phyloP scores from a whole-genome alignment of 2,888 invertebrate species.

The Chrysomela aeneicollis region DNA sequence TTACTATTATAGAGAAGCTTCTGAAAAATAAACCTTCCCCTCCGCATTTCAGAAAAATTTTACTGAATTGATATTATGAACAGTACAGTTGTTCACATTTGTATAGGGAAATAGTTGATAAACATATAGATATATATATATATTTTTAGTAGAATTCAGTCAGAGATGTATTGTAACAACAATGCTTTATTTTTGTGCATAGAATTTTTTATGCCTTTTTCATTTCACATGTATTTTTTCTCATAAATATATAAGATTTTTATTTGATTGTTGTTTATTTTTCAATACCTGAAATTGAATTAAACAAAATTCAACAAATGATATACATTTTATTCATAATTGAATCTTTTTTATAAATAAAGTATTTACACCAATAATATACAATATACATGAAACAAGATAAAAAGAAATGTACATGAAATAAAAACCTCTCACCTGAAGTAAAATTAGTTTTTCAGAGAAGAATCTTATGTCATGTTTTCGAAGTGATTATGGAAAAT shows the following conservation, averaged over 20 bases:
- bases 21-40: too few relatives aligned
- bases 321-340: slow-evolving; percentile 49
- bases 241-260: slow-evolving; percentile 27
- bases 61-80: neutral
- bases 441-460: neutral
- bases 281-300: too few relatives aligned
- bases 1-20: too few relatives aligned
- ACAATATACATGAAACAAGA: slow-evolving; percentile 41
- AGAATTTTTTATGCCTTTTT: slow-evolving; percentile 17
- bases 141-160: slow-evolving; percentile 36
- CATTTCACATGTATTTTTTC: slow-evolving; percentile 29
- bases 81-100: neutral
- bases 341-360: slow-evolving; percentile 38
- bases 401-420: slow-evolving; percentile 17
- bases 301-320: slow-evolving; percentile 41
- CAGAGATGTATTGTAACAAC: slow-evolving; percentile 19
- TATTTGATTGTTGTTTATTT: slow-evolving; percentile 3
- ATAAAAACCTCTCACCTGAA: slow-evolving; percentile 29
- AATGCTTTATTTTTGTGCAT: slow-evolving; percentile 34
- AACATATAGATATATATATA: slow-evolving; percentile 17
- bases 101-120: neutral
- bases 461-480: slow-evolving; percentile 13
- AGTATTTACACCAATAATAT: slow-evolving; percentile 50
- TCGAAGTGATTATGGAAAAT: neutral
- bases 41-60: too few relatives aligned